A percentile compares a stretch with the other conserved stretches of the same genome.
These are phyloP conservation scores for Promerops cafer DNA, from an alignment of 2,113 vertebrate species.

Conservation along the genomic window DNA sequence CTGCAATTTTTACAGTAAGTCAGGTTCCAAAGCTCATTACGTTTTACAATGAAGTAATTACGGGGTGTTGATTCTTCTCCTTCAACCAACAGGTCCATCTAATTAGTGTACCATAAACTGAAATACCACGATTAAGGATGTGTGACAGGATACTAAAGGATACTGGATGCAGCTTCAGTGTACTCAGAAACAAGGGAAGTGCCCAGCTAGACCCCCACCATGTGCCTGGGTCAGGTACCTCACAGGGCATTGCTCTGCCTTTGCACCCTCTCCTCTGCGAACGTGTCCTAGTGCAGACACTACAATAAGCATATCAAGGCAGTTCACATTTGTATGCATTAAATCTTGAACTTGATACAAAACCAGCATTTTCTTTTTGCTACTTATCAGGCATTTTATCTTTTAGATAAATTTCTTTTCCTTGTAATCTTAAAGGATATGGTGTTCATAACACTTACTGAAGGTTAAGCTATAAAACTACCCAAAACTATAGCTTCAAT, in stretches of 20 bases:
- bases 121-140: constrained; percentile 51
- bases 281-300: neutral
- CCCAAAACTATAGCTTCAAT: constrained; percentile 30
- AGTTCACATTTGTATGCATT: neutral
- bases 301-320: neutral
- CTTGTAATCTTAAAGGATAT: constrained; percentile 29
- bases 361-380: constrained; percentile 15
- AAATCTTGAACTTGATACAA: neutral
- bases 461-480: constrained; percentile 35
- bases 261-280: neutral
- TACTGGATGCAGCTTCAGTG: neutral
- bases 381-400: constrained; percentile 32
- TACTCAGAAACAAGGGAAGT: neutral
- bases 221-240: neutral
- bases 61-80: constrained; percentile 64
- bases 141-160: constrained; percentile 19
- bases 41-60: constrained; percentile 80
- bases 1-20: constrained; percentile 71
- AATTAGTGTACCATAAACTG: constrained; percentile 74
- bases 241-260: neutral
- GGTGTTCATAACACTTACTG: constrained; percentile 7
- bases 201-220: neutral
- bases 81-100: constrained; percentile 66
- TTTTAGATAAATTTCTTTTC: constrained; percentile 10
- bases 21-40: constrained; percentile 70